Evolutionary conservation across 2,113 vertebrate species (phyloP).

Genomic region (Gymnogyps californianus): DNA sequence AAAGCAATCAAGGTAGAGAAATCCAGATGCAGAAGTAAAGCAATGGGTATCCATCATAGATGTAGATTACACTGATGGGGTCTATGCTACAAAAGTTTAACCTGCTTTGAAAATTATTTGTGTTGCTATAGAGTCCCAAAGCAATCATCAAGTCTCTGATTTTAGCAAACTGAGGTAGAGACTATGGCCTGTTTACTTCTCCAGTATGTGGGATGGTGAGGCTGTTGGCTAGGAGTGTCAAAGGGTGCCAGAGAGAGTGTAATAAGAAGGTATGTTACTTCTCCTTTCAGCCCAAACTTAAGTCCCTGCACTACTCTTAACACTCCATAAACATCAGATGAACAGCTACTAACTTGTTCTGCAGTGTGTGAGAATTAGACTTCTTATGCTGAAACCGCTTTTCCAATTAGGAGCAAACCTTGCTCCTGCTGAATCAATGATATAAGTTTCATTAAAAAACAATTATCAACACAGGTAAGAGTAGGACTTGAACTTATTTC

Average conservation of each 20-base stretch:
- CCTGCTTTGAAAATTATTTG: neutral
- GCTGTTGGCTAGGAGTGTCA: neutral
- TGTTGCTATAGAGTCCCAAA: neutral
- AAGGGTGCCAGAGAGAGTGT: neutral
- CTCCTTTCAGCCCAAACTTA: neutral
- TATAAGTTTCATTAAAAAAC: neutral
- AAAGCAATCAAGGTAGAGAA: neutral
- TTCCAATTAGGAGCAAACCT: neutral
- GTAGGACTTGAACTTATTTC: neutral
- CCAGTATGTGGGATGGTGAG: neutral
- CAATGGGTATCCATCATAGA: neutral
- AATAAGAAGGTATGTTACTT: neutral
- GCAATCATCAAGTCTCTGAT: neutral
- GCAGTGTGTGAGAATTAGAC: neutral
- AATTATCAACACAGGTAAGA: neutral
- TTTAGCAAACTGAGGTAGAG: neutral
- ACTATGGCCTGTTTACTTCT: neutral
- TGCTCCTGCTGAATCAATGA: neutral
- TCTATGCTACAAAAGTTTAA: neutral
- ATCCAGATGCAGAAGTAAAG: neutral
- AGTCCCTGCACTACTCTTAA: neutral
- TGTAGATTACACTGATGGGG: neutral
- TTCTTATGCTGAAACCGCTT: neutral
- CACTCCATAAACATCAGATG: neutral
- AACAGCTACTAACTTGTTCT: neutral